Base-by-base conservation (phyloP, 2,888 invertebrate species). In the Epinotia demarniana region DNA sequence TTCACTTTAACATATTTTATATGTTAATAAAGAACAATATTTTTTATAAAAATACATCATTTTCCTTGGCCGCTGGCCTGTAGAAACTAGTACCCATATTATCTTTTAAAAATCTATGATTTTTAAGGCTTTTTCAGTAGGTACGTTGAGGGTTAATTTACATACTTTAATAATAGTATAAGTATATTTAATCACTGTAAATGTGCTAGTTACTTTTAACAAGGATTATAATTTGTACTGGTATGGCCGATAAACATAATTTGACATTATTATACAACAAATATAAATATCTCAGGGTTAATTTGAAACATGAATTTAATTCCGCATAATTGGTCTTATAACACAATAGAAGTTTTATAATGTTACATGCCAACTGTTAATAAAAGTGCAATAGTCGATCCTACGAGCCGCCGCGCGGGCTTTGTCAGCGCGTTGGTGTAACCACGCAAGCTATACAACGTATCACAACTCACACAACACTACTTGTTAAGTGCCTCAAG, bases 1-100 rank as follows among this genome's bases (percentile, higher is more conserved):
- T 93, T 92, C 87, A 90, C 90, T 92, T 71, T 92, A 93, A 93
- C 93, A 93, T 93, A 93, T 93, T 89, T 89, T 89, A 93, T 93
- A 93, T 93, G 93, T 93, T 93, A 93, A 91, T 93, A 92, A 92
- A 93, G 92, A 92, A 92, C 92, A 92, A 93, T 92, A 93, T 92
- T 90, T 86, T 92, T 91, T 93, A 93, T 92, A 93, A 93, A 93
- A 93, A 93, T 93, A 93, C 92, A 93, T 92, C 88, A 90, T 88
- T 91, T 88, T 84, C 84, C 80, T 85, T 87, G 90, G 86, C 90
- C 89, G 82, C 84, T 79, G 84, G 88, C 89, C 90, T 87, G 87
- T 85, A 89, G 92, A 89, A 90, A 89, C 92, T 92, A 92, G 92
- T 92, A 92, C 92, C 92, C 90, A 92, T 90, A 84, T 88, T 67